A percentile compares a stretch with the other conserved stretches of the same genome.
These are phyloP conservation scores for Penaeus indicus DNA, from an alignment of 1,140 invertebrate genomes.

Conservation along the genomic window DNA sequence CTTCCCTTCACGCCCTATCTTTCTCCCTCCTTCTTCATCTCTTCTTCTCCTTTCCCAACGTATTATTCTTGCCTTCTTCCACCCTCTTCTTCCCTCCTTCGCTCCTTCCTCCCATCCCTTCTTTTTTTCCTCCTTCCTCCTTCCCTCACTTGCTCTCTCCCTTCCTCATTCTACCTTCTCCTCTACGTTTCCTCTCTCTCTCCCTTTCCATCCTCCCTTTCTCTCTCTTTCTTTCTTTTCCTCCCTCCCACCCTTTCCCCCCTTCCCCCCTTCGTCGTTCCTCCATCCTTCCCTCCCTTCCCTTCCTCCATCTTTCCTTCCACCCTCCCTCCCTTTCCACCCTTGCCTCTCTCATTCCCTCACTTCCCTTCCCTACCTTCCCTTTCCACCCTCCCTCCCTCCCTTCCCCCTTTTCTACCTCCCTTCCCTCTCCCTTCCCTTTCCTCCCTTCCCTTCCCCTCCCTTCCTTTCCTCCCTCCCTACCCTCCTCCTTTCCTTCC, in stretches of 20 bases:
- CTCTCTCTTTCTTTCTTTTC: background rate
- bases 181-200: background rate
- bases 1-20: background rate
- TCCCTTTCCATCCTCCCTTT: background rate
- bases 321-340: background rate
- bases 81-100: background rate
- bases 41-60: background rate
- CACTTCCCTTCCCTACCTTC: background rate
- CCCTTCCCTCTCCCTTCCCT: background rate
- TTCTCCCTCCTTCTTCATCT: background rate
- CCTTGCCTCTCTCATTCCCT: background rate
- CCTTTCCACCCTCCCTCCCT: background rate
- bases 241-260: background rate
- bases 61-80: background rate
- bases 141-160: background rate
- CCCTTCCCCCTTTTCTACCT: background rate
- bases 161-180: background rate
- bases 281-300: background rate
- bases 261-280: background rate
- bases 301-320: background rate
- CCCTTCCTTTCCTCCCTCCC: background rate
- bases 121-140: background rate
- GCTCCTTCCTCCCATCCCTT: background rate
- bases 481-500: background rate
- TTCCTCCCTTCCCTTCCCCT: background rate